phyloP scores from a whole-genome alignment of 1,140 invertebrate genomes.

The Rhynchophorus ferrugineus region DNA sequence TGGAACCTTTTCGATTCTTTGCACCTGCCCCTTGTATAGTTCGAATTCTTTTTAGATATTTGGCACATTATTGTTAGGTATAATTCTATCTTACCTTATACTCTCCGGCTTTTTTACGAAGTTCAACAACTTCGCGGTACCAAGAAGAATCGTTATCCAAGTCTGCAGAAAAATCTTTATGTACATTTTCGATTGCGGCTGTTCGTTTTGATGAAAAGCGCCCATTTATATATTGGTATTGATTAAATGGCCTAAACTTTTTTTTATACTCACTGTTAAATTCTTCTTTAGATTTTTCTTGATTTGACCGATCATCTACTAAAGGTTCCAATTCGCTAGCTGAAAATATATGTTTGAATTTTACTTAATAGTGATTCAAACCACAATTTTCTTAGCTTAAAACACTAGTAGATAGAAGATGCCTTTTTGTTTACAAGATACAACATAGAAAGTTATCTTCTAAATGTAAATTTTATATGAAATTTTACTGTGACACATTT shows the following conservation, averaged over 20 bases:
- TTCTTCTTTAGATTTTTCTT: conserved; percentile 51
- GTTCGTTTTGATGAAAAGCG: conserved; percentile 52
- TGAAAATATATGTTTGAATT: conserved; percentile 17
- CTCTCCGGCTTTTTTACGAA: conserved; percentile 83
- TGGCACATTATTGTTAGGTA: too few relatives aligned
- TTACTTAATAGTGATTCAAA: too few relatives aligned
- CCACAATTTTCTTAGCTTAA: too few relatives aligned
- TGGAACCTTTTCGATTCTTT: too few relatives aligned
- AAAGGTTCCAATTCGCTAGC: conserved; percentile 68
- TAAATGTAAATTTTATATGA: too few relatives aligned
- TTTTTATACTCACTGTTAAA: conserved; percentile 71
- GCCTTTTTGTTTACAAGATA: too few relatives aligned
- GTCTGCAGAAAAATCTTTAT: conserved; percentile 36
- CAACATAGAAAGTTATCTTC: too few relatives aligned
- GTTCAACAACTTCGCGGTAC: conserved; percentile 78
- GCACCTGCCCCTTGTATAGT: too few relatives aligned
- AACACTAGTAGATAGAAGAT: too few relatives aligned
- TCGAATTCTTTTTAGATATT: too few relatives aligned
- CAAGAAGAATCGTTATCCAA: conserved; percentile 52
- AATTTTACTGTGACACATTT: too few relatives aligned
- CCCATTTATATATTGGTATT: conserved; percentile 70
- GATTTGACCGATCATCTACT: conserved; percentile 59
- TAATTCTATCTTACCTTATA: conserved; percentile 87
- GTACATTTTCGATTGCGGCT: conserved; percentile 31
- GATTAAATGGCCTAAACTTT: conserved; percentile 73